phyloP scores from a whole-genome alignment of 1,140 invertebrate species.

The Drosophila repleta region DNA sequence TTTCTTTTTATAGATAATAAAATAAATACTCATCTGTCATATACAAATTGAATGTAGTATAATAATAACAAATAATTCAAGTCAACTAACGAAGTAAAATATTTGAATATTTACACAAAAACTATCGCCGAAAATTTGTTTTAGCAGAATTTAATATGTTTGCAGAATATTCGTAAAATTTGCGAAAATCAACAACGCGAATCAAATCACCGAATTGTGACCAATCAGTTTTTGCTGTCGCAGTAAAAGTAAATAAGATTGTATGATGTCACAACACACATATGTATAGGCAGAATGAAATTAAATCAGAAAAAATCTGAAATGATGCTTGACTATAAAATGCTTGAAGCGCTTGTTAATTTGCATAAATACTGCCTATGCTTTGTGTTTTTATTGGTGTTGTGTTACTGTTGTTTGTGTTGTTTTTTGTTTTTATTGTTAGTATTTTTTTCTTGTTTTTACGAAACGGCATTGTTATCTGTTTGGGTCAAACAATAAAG shows the following conservation, averaged over 20 bases:
- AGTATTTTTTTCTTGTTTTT: slow-evolving; percentile 24
- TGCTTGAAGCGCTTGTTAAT: slow-evolving; percentile 56
- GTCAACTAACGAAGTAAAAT: neutral
- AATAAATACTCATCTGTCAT: too few relatives aligned
- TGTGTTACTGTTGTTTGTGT: slow-evolving; percentile 30
- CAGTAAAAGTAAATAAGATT: slow-evolving; percentile 14
- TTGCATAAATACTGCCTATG: slow-evolving; percentile 64
- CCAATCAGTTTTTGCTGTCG: neutral
- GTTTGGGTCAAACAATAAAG: slow-evolving; percentile 14
- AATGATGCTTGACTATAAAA: slow-evolving; percentile 39
- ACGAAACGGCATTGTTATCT: slow-evolving; percentile 36
- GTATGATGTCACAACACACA: slow-evolving; percentile 24
- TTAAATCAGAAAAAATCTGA: slow-evolving; percentile 33
- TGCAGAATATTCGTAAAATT: too few relatives aligned
- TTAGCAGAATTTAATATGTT: too few relatives aligned
- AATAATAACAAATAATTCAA: neutral
- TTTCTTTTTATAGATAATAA: too few relatives aligned
- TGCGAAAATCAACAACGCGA: neutral
- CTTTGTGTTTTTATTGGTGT: slow-evolving; percentile 23
- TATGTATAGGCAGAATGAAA: slow-evolving; percentile 31
- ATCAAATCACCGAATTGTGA: neutral
- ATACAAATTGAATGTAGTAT: neutral
- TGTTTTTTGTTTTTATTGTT: slow-evolving; percentile 19
- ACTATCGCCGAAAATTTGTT: too few relatives aligned
- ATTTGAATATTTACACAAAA: too few relatives aligned